Evolutionary conservation across 2,888 invertebrate species (phyloP).

Genomic region (Drosophila kokeensis): DNA sequence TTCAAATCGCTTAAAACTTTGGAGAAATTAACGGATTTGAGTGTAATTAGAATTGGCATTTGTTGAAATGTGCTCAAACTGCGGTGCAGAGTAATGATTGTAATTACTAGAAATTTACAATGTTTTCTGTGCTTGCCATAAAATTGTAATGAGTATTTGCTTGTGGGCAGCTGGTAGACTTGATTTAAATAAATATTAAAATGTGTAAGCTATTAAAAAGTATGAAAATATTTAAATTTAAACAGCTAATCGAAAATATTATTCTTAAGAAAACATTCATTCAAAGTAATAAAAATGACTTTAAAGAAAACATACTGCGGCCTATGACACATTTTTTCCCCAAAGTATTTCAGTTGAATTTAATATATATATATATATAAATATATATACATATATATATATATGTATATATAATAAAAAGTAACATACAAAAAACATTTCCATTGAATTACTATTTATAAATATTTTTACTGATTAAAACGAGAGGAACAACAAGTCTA

Average conservation of each 20-base stretch:
- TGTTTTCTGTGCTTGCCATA: not conserved
- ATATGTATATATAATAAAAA: too few relatives aligned
- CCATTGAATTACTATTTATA: not conserved
- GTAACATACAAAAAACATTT: not conserved
- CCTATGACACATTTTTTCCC: not conserved
- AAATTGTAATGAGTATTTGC: not conserved
- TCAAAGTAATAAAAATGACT: not conserved
- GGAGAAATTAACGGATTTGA: constrained; percentile 20
- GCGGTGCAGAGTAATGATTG: not conserved
- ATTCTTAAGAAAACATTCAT: not conserved
- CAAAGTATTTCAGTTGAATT: not conserved
- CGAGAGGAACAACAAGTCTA: not conserved
- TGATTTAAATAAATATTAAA: not conserved
- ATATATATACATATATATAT: not conserved
- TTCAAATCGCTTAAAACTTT: constrained; percentile 13
- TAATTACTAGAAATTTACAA: not conserved
- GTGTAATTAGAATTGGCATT: constrained; percentile 29
- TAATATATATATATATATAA: not conserved
- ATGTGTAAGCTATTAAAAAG: not conserved
- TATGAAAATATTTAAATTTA: not conserved
- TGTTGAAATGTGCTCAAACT: constrained; percentile 12
- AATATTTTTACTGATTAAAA: constrained; percentile 1
- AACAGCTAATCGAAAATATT: not conserved
- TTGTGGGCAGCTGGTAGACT: not conserved
- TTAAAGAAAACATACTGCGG: not conserved